Evolutionary conservation across 2,888 invertebrate species (phyloP).

Genomic region (Xestia sexstrigata): DNA sequence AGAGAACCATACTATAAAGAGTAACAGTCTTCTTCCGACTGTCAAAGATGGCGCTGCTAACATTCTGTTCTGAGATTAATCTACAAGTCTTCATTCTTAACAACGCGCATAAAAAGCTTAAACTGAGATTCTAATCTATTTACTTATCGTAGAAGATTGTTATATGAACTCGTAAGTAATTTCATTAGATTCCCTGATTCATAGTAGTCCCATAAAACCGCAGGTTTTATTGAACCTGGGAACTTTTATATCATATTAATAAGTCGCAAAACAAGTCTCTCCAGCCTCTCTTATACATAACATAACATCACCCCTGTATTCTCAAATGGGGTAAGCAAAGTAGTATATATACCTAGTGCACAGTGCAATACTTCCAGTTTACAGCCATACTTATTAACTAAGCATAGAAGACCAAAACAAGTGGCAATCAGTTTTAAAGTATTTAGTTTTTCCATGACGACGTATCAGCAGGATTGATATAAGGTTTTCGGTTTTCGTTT

Average conservation of each 20-base stretch:
- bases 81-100: neutral
- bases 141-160: neutral
- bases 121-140: neutral
- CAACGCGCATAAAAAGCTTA: neutral
- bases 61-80: neutral
- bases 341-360: neutral
- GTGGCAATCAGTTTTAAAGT: no score
- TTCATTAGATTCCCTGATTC: neutral
- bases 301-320: neutral
- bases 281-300: neutral
- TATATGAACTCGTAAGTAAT: neutral
- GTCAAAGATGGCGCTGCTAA: neutral
- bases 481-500: neutral
- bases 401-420: no score
- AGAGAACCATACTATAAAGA: no score
- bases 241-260: neutral
- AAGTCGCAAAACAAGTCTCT: neutral
- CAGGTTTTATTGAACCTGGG: slow-evolving; percentile 9
- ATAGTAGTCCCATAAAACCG: slow-evolving; percentile 1
- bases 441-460: neutral
- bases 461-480: neutral
- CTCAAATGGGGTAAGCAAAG: neutral
- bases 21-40: no score
- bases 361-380: neutral
- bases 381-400: no score